These are phyloP conservation scores for Lymantria monacha DNA, from an alignment of 2,888 invertebrate species.

Conservation along the genomic window DNA sequence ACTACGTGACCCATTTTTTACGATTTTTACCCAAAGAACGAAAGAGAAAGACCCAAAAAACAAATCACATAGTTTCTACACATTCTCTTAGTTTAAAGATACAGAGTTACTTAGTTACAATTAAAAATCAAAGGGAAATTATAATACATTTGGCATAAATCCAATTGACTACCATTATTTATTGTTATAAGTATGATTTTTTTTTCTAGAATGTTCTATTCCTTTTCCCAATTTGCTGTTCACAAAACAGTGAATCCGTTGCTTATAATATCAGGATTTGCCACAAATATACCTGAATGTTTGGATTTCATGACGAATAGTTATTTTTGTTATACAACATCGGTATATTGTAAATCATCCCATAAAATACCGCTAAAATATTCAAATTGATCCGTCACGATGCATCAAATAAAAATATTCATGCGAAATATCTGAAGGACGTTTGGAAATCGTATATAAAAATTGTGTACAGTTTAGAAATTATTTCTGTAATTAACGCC, in stretches of 20 bases:
- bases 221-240: no score
- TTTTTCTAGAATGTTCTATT: no score
- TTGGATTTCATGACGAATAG: conserved; percentile 4
- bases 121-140: conserved; percentile 35
- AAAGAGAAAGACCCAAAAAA: no score
- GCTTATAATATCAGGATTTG: neutral
- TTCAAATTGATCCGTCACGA: conserved; percentile 1
- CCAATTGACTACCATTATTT: conserved; percentile 20
- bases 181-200: no score
- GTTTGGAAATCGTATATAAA: conserved; percentile 31
- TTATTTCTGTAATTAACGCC: no score
- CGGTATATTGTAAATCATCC: neutral
- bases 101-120: conserved; percentile 10
- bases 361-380: neutral
- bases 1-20: no score
- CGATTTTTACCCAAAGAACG: no score
- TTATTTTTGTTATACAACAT: conserved; percentile 9
- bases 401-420: conserved; percentile 2
- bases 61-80: no score
- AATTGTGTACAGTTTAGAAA: no score
- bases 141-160: conserved; percentile 40
- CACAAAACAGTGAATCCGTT: no score
- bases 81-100: neutral
- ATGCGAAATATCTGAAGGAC: conserved; percentile 43
- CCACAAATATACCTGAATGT: neutral